Percentiles rank a stretch among this genome's conserved stretches.
phyloP scores from a whole-genome alignment of 2,888 invertebrate species.

The Clostera curtula region DNA sequence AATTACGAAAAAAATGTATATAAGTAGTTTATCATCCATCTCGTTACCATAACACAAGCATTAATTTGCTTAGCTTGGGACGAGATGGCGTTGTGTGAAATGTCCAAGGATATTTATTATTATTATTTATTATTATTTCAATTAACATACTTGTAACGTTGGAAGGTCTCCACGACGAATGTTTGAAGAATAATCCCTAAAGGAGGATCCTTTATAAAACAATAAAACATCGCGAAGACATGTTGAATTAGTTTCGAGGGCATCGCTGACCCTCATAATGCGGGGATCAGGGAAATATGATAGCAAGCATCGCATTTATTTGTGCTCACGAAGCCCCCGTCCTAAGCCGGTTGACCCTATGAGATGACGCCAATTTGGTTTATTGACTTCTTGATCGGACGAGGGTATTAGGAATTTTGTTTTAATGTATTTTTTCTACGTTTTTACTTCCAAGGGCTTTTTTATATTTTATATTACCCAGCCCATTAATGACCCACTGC shows the following conservation, averaged over 20 bases:
- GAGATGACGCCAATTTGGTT: slow-evolving; percentile 64
- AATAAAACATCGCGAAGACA: slow-evolving; percentile 33
- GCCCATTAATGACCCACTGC: no score
- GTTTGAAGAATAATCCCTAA: slow-evolving; percentile 2
- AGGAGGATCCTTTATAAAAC: slow-evolving; percentile 32
- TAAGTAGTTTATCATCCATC: no score
- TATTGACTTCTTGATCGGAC: slow-evolving; percentile 49
- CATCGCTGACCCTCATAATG: slow-evolving; percentile 63
- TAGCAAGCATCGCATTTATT: slow-evolving; percentile 63
- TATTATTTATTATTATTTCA: no score
- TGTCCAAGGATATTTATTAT: no score
- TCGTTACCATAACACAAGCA: no score
- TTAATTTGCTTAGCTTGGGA: no score
- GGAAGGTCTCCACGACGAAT: no score
- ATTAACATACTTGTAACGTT: no score
- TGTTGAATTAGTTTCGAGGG: slow-evolving; percentile 36
- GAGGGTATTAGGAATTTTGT: slow-evolving; percentile 25
- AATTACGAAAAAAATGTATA: no score
- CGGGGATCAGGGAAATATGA: slow-evolving; percentile 67
- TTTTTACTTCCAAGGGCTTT: background rate
- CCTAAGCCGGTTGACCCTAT: slow-evolving; percentile 63
- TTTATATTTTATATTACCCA: no score
- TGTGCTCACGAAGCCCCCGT: slow-evolving; percentile 63
- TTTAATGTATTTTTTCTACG: slow-evolving; percentile 12
- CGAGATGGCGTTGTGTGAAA: no score